phyloP scores from a whole-genome alignment of 1,140 invertebrate genomes.

The Cydia splendana region DNA sequence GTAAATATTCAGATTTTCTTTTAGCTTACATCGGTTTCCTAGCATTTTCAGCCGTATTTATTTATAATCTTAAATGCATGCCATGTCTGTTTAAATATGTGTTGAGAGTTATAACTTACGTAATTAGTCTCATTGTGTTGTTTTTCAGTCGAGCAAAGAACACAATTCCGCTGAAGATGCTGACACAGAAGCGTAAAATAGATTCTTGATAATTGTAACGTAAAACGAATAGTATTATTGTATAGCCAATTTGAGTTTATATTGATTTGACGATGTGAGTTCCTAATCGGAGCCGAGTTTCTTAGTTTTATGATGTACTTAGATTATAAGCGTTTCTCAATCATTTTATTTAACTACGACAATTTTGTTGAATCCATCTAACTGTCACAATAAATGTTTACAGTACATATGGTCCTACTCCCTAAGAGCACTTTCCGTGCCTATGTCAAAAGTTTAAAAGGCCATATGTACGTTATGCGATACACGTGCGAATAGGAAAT shows the following conservation, averaged over 20 bases:
- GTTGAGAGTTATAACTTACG: too few species aligned
- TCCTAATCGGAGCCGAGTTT: not conserved
- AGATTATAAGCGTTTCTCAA: not conserved
- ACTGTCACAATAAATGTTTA: not conserved
- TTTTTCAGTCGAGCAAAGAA: slow-evolving; percentile 71
- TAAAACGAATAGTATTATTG: slow-evolving; percentile 33
- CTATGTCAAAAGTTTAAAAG: too few species aligned
- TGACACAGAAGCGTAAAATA: slow-evolving; percentile 60
- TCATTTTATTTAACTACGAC: not conserved
- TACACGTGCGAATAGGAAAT: too few species aligned
- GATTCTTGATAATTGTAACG: slow-evolving; percentile 16
- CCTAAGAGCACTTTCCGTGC: too few species aligned
- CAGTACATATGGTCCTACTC: too few species aligned
- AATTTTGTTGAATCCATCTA: not conserved
- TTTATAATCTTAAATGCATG: too few species aligned
- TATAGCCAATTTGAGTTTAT: slow-evolving; percentile 11
- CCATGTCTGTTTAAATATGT: too few species aligned
- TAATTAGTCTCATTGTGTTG: slow-evolving; percentile 36
- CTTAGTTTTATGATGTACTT: slow-evolving; percentile 4
- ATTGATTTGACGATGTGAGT: not conserved
- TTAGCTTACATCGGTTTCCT: too few species aligned
- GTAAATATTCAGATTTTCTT: too few species aligned
- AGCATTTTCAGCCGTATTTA: too few species aligned
- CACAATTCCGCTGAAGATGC: slow-evolving; percentile 60
- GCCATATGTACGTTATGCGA: too few species aligned